Percentiles rank a stretch among this genome's conserved stretches.
phyloP scores from a whole-genome alignment of 2,888 invertebrate genomes.

The Chrysotoxum bicinctum region DNA sequence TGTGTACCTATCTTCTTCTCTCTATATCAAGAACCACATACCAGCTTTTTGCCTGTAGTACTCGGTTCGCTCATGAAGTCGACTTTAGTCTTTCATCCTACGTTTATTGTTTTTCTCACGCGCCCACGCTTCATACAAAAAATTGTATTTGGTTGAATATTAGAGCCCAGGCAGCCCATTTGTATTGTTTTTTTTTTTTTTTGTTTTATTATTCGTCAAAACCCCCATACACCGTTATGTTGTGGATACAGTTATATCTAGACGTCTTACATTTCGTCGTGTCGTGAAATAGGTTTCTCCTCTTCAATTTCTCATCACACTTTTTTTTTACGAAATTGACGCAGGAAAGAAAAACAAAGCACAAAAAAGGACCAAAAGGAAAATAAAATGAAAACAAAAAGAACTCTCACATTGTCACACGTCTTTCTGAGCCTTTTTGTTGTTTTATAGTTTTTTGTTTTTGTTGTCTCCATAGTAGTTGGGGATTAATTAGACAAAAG shows the following conservation, averaged over 20 bases:
- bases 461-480: conserved; percentile 17
- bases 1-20: conserved; percentile 42
- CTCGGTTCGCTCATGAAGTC: conserved; percentile 11
- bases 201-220: not conserved
- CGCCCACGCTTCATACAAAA: conserved; percentile 49
- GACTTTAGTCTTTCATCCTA: conserved; percentile 30
- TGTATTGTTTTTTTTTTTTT: conserved; percentile 33
- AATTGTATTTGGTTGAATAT: conserved; percentile 2
- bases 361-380: conserved; percentile 20
- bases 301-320: conserved; percentile 50
- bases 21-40: conserved; percentile 1
- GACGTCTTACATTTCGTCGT: conserved; percentile 41
- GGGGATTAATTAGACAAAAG: conserved; percentile 66
- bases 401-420: conserved; percentile 30
- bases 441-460: conserved; percentile 13
- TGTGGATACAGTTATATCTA: conserved; percentile 12
- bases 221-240: conserved; percentile 24
- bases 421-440: conserved; percentile 20
- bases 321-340: conserved; percentile 52
- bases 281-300: conserved; percentile 52
- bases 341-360: conserved; percentile 50
- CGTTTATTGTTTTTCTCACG: conserved; percentile 62
- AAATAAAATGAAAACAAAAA: conserved; percentile 21
- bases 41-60: not conserved
- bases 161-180: conserved; percentile 34